phyloP scores from a whole-genome alignment of 1,140 invertebrate genomes.

The Stegodyphus mimosarum region DNA sequence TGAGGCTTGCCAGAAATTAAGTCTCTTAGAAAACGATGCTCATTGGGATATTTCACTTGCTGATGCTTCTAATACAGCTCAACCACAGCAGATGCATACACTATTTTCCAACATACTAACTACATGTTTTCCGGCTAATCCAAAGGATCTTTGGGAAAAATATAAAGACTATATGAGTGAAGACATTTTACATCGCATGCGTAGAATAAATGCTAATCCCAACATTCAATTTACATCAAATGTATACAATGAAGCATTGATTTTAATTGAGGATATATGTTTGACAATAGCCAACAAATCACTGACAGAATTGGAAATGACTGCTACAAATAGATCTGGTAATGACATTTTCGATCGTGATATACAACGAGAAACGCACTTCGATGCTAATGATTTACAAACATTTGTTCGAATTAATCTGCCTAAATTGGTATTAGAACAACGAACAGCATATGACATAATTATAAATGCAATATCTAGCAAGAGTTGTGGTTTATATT shows the following conservation, averaged over 20 bases:
- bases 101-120: too few species aligned
- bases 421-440: conserved; percentile 7
- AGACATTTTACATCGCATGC: conserved; percentile 21
- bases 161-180: too few species aligned
- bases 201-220: conserved; percentile 35
- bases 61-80: conserved; percentile 26
- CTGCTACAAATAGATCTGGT: conserved; percentile 41
- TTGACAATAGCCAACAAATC: conserved; percentile 21
- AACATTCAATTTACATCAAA: conserved; percentile 38
- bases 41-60: conserved; percentile 63
- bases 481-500: conserved; percentile 14
- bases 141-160: too few species aligned
- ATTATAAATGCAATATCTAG: neutral
- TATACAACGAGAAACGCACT: conserved; percentile 51
- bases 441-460: conserved; percentile 16
- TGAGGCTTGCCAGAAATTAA: conserved; percentile 64
- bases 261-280: conserved; percentile 66
- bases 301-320: conserved; percentile 51
- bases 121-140: too few species aligned
- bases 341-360: conserved; percentile 2
- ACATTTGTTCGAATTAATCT: conserved; percentile 30
- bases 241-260: conserved; percentile 63
- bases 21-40: conserved; percentile 67
- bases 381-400: conserved; percentile 26
- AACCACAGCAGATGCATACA: too few species aligned